Conservation (phyloP, 2,888 invertebrate species). For the Chalcis sispes region DNA sequence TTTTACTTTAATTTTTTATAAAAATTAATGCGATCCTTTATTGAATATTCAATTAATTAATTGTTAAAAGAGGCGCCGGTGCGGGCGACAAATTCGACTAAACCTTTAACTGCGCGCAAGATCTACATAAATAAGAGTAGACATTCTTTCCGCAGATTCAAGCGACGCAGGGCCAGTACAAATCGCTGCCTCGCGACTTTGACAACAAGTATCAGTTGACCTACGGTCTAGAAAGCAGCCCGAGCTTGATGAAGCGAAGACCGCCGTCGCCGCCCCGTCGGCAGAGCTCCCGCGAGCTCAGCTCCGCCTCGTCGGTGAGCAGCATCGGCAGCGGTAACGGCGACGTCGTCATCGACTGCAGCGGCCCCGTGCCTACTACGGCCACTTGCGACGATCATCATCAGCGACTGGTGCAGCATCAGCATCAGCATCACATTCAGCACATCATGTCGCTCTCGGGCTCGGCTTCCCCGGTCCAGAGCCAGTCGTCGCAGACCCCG, state of each 20-base stretch:
- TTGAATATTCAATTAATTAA: no score
- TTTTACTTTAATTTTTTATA: no score
- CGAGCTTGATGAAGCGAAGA: conserved; percentile 85
- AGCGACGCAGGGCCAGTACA: conserved; percentile 77
- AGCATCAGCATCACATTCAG: conserved; percentile 59
- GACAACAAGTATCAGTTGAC: conserved; percentile 78
- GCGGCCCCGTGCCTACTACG: conserved; percentile 76
- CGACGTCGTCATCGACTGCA: conserved; percentile 75
- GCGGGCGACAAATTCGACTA: no score
- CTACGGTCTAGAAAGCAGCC: conserved; percentile 79
- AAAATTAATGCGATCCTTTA: no score
- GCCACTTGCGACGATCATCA: conserved; percentile 72
- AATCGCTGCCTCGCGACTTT: conserved; percentile 78
- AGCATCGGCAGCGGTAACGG: conserved; percentile 65
- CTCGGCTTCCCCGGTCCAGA: conserved; percentile 7
- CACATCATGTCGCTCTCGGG: conserved; percentile 50
- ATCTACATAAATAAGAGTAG: conserved; percentile 40
- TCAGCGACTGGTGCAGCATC: conserved; percentile 59
- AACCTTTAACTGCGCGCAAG: not conserved
- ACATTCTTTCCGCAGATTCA: conserved; percentile 59
- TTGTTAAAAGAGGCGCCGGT: no score
- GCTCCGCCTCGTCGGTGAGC: conserved; percentile 61
- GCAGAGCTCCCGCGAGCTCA: conserved; percentile 77
- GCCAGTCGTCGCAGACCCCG: conserved; percentile 79
- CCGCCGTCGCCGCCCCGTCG: conserved; percentile 90